Base-by-base conservation (phyloP, 2,888 invertebrate species). In the Synergus laeviventris region DNA sequence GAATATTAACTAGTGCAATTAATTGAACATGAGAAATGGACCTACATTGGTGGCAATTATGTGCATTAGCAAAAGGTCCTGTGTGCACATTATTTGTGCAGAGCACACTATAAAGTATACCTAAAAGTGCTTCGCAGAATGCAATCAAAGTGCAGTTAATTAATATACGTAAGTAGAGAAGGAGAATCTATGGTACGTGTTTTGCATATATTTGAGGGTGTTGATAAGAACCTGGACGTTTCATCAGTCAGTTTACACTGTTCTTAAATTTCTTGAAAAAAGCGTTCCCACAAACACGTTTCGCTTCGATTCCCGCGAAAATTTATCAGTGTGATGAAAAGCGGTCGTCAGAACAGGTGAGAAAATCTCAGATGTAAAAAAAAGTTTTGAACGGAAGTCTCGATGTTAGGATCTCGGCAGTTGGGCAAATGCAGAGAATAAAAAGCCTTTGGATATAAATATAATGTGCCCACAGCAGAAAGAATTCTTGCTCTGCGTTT, bases 391-490 rank as follows among this genome's bases (percentile, higher is more conserved):
- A n/a, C 70, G 70, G 70, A 70, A 70, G 70, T 70, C 49, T 54
- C 24, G 49, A 18, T 49, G n/a, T 70, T 70, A 24, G n/a, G 49
- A 70, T 70, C 70, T 54, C 18, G 42, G 31, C 49, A 31, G 45
- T 70, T 70, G 36, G 31, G 49, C 16, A 60, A 76, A 73, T 82
- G 82, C 82, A 79, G 80, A 81, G 81, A 81, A 84, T 79, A 74
- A 31, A 74, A 75, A 56, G 76, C 78, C 82, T 83, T 82, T 83
- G 76, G 85, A 84, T 80, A 89, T 88, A 89, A 89, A 84, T 80
- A 89, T 88, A 89, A 89, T 87, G 84, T 83, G 83, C 86, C 87
- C 88, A 86, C 87, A 87, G 87, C 84, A 82, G 85, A 84, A 86
- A 86, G 86, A 87, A 88, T 86, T 84, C 84, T 80, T 82, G 79